A percentile compares a stretch with the other conserved stretches of the same genome.
phyloP scores from a whole-genome alignment of 1,140 invertebrate genomes.

The Thrips palmi region DNA sequence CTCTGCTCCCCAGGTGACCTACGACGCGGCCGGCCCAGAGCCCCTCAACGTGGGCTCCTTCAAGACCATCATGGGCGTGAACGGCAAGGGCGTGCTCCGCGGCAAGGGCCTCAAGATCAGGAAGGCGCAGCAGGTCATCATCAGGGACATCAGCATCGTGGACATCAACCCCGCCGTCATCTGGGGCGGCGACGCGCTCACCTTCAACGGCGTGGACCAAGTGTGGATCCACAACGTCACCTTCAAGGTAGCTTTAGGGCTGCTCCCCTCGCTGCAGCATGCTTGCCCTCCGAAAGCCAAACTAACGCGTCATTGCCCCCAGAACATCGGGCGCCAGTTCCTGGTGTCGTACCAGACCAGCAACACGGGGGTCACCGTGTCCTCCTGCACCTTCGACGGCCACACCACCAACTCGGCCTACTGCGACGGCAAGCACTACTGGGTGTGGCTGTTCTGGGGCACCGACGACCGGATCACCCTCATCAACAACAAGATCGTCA shows the following conservation, averaged over 20 bases:
- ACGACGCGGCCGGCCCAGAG: background rate
- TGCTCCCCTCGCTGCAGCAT: too few species aligned
- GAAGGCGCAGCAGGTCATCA: conserved; percentile 1
- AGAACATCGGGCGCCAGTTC: conserved; percentile 5
- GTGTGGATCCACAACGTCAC: conserved; percentile 2
- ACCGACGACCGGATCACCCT: background rate
- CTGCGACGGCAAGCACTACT: conserved; percentile 6
- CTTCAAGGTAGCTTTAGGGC: too few species aligned
- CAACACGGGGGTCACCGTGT: background rate
- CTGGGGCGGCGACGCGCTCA: conserved; percentile 7
- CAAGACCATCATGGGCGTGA: conserved; percentile 1
- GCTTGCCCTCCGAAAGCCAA: too few species aligned
- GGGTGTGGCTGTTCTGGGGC: conserved; percentile 7
- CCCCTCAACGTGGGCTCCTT: conserved; percentile 1
- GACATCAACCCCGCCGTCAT: conserved; percentile 8
- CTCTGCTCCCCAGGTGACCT: too few species aligned
- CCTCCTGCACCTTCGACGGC: conserved; percentile 3
- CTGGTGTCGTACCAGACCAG: background rate
- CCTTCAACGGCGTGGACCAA: background rate
- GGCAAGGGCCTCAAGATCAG: conserved; percentile 4
- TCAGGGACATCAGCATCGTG: background rate
- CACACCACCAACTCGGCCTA: conserved; percentile 5
- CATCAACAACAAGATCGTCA: conserved; percentile 1
- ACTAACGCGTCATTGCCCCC: background rate
- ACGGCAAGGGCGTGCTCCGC: background rate